A percentile compares a stretch with the other conserved stretches of the same genome.
Evolutionary conservation across 2,888 invertebrate genomes (phyloP).

Genomic region (Macrophya annulata): DNA sequence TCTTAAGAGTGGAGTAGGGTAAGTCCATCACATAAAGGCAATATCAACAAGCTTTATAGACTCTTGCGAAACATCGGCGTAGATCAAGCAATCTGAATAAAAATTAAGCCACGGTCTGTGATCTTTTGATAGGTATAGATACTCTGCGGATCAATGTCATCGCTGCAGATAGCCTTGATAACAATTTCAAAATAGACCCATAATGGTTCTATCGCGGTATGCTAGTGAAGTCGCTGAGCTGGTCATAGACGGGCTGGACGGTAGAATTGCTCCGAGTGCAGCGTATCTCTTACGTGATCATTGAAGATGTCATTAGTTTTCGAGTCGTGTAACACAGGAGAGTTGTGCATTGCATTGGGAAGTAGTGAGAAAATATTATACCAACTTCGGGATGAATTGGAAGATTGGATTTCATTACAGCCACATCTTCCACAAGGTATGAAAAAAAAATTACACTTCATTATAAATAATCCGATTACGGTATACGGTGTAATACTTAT

Average conservation of each 20-base stretch:
- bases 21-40: too few species aligned
- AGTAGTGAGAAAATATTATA: constrained; percentile 66
- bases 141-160: not conserved
- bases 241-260: not conserved
- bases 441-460: not conserved
- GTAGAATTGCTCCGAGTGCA: not conserved
- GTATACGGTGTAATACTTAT: not conserved
- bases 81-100: too few species aligned
- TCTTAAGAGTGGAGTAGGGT: too few species aligned
- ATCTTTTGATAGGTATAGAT: not conserved
- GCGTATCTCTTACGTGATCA: not conserved
- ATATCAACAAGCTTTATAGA: too few species aligned
- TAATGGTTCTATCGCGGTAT: not conserved
- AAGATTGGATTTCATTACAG: constrained; percentile 75
- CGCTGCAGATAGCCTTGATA: not conserved
- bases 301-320: constrained; percentile 59
- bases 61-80: too few species aligned
- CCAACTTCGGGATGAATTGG: constrained; percentile 66
- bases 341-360: constrained; percentile 65
- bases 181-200: not conserved
- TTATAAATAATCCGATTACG: not conserved
- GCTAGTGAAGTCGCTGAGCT: not conserved
- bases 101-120: too few species aligned
- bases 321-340: constrained; percentile 64
- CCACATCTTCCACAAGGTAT: constrained; percentile 76